These are phyloP conservation scores for Strigamia crassipes DNA, from an alignment of 2,888 invertebrate species.

Conservation along the genomic window DNA sequence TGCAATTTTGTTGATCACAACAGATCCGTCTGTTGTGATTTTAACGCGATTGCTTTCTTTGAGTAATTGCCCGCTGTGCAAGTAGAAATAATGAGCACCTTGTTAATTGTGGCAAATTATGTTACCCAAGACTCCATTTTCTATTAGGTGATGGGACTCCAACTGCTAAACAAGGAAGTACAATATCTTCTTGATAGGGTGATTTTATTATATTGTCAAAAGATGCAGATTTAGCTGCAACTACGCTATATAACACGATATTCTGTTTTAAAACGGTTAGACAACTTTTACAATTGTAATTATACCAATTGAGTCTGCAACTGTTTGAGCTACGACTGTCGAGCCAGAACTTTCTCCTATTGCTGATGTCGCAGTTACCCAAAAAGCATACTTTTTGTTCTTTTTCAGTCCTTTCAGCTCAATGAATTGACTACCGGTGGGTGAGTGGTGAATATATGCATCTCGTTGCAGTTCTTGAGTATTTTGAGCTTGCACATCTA, in stretches of 20 bases:
- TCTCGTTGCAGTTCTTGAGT: slow-evolving; percentile 24
- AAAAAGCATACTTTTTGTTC: slow-evolving; percentile 45
- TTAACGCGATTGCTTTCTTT: neutral
- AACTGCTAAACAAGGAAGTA: slow-evolving; percentile 20
- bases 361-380: slow-evolving; percentile 45
- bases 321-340: slow-evolving; percentile 34
- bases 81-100: no score
- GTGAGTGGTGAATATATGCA: neutral
- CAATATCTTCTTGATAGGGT: slow-evolving; percentile 21
- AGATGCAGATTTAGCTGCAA: slow-evolving; percentile 43
- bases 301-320: slow-evolving; percentile 39
- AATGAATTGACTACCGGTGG: neutral
- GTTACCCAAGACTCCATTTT: slow-evolving; percentile 37
- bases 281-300: neutral
- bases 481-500: slow-evolving; percentile 5
- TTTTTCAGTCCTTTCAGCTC: slow-evolving; percentile 44
- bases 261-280: neutral
- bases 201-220: slow-evolving; percentile 22
- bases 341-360: slow-evolving; percentile 46
- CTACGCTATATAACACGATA: slow-evolving; percentile 23
- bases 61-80: neutral
- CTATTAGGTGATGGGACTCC: slow-evolving; percentile 25
- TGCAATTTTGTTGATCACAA: neutral
- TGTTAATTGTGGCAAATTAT: neutral
- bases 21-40: neutral